A percentile compares a stretch with the other conserved stretches of the same genome.
phyloP scores from a whole-genome alignment of 2,113 vertebrate genomes.

The Genyomyrus donnyi region DNA sequence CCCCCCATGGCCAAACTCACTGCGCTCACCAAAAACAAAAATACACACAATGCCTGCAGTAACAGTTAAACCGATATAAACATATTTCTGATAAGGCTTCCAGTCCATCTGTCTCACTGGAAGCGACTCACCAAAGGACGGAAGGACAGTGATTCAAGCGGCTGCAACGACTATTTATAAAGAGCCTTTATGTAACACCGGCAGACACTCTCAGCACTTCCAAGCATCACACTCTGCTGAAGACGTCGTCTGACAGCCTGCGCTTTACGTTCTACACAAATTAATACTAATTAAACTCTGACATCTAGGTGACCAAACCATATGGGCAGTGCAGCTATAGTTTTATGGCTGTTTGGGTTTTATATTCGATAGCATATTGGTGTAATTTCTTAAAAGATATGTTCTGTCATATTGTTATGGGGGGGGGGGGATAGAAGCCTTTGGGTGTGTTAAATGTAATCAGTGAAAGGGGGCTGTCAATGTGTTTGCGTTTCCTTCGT shows the following conservation, averaged over 20 bases:
- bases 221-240: not conserved
- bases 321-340: not conserved
- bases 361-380: not conserved
- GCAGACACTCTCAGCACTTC: not conserved
- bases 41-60: not conserved
- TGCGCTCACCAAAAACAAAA: not conserved
- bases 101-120: not conserved
- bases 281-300: not conserved
- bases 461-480: not conserved
- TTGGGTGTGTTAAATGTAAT: not conserved
- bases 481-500: not conserved
- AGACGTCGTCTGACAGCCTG: not conserved
- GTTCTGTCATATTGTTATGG: not conserved
- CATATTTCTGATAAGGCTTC: not conserved
- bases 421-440: not conserved
- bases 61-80: not conserved
- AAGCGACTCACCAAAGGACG: not conserved
- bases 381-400: not conserved
- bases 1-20: not conserved
- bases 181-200: not conserved
- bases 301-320: not conserved
- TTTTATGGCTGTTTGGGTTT: not conserved
- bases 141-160: not conserved
- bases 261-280: not conserved
- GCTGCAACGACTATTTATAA: not conserved